phyloP scores from a whole-genome alignment of 37 sponge, comb jelly and placozoan species.

The Theonella swinhoei region DNA sequence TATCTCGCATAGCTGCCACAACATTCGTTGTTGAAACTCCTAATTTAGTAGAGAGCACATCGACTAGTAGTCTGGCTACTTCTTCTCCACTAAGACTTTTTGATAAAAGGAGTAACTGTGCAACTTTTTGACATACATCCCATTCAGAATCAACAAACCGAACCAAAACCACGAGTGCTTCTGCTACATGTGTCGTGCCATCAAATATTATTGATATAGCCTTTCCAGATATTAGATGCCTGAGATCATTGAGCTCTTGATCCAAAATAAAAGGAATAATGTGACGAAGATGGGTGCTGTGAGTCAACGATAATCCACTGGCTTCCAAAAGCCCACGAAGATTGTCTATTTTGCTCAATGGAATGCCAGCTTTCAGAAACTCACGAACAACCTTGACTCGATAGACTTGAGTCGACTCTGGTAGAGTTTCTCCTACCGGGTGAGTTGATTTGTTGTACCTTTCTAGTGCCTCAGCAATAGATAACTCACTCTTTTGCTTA shows the following conservation, averaged over 20 bases:
- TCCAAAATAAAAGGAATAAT: slow-evolving; percentile 17
- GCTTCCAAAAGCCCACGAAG: slow-evolving; percentile 34
- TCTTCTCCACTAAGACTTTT: slow-evolving; percentile 27
- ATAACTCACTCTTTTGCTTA: not conserved
- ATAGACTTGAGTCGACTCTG: slow-evolving; percentile 16
- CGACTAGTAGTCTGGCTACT: slow-evolving; percentile 14
- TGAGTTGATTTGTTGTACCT: slow-evolving; percentile 21
- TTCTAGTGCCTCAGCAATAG: slow-evolving; percentile 27
- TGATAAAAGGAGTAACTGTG: slow-evolving; percentile 14
- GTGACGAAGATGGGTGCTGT: not conserved
- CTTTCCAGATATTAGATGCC: slow-evolving; percentile 4
- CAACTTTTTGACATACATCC: slow-evolving; percentile 12
- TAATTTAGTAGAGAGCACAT: not conserved
- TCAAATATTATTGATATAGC: slow-evolving; percentile 33
- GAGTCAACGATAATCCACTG: slow-evolving; percentile 3
- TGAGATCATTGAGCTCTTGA: slow-evolving; percentile 3
- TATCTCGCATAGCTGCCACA: slow-evolving; percentile 28
- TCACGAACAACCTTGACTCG: slow-evolving; percentile 14
- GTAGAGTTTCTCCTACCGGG: slow-evolving; percentile 15
- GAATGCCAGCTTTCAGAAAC: slow-evolving; percentile 29
- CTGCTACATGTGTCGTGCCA: slow-evolving; percentile 36
- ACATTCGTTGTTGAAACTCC: slow-evolving; percentile 9
- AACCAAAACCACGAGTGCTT: slow-evolving; percentile 17
- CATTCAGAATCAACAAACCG: slow-evolving; percentile 22
- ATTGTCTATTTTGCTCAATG: slow-evolving; percentile 2